A percentile compares a stretch with the other conserved stretches of the same genome.
These are phyloP conservation scores for Benitochromis conjunctus DNA, from an alignment of 2,113 vertebrate genomes.

Conservation along the genomic window DNA sequence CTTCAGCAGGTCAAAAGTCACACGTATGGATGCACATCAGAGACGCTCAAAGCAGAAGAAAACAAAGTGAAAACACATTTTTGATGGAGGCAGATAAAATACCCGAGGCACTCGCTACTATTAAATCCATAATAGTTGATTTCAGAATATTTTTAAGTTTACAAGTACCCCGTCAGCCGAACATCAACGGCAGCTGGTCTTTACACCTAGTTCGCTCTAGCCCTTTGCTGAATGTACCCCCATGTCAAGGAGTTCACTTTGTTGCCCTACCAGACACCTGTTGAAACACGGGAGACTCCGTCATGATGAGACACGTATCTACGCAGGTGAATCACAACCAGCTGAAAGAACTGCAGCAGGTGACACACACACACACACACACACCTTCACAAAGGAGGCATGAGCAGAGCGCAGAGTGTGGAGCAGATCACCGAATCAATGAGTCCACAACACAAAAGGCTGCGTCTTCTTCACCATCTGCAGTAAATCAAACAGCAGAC, in stretches of 20 bases:
- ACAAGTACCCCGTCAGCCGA: not conserved
- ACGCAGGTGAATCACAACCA: conserved; percentile 52
- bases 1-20: conserved; percentile 36
- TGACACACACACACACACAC: not conserved
- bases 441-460: not conserved
- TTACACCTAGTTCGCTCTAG: not conserved
- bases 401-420: not conserved
- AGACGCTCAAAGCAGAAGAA: not conserved
- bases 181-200: not conserved
- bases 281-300: conserved; percentile 28
- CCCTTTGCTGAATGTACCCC: not conserved
- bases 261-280: conserved; percentile 57
- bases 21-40: conserved; percentile 3
- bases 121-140: not conserved
- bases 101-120: not conserved
- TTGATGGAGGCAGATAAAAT: not conserved
- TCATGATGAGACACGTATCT: conserved; percentile 62
- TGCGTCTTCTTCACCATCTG: not conserved
- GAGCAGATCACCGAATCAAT: not conserved
- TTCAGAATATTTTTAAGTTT: not conserved
- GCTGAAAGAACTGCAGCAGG: conserved; percentile 37
- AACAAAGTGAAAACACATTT: not conserved
- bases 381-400: not conserved
- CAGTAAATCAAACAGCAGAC: not conserved
- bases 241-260: conserved; percentile 5